These are phyloP conservation scores for Drosophila sproati DNA, from an alignment of 1,140 invertebrate genomes.

Conservation along the genomic window DNA sequence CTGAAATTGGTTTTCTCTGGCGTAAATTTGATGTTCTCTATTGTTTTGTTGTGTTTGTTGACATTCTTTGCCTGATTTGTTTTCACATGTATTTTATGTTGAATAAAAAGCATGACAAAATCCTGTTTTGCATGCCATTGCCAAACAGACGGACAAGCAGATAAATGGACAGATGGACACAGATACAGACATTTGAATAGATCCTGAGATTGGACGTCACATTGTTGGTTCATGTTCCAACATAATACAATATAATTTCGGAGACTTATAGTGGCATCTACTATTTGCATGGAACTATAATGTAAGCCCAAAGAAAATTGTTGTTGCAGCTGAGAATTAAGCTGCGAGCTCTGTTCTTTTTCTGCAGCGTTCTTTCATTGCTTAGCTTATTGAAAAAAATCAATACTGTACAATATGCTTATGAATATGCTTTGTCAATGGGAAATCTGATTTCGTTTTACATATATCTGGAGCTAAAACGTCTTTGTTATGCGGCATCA, in stretches of 20 bases:
- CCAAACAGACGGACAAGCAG: slow-evolving; percentile 16
- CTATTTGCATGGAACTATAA: slow-evolving; percentile 30
- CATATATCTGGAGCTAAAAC: neutral
- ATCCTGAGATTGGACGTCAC: slow-evolving; percentile 10
- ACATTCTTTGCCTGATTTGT: slow-evolving; percentile 62
- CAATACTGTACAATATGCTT: neutral
- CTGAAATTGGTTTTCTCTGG: neutral
- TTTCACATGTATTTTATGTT: slow-evolving; percentile 52
- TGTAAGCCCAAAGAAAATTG: slow-evolving; percentile 1
- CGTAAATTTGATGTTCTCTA: slow-evolving; percentile 4
- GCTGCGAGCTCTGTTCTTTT: slow-evolving; percentile 5
- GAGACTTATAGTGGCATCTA: slow-evolving; percentile 34
- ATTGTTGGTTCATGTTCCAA: slow-evolving; percentile 24
- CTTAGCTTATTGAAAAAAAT: neutral
- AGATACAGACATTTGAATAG: neutral
- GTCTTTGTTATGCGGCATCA: too few relatives aligned
- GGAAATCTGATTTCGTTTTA: neutral
- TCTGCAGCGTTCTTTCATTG: neutral
- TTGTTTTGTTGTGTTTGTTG: slow-evolving; percentile 29
- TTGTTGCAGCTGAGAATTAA: slow-evolving; percentile 25
- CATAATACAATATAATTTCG: slow-evolving; percentile 50
- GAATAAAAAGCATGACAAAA: slow-evolving; percentile 53
- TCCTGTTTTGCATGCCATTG: slow-evolving; percentile 71
- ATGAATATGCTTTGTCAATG: slow-evolving; percentile 3
- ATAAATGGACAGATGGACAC: slow-evolving; percentile 11